Conservation (phyloP, 2,888 invertebrate genomes). For the Calameuta idolon region DNA sequence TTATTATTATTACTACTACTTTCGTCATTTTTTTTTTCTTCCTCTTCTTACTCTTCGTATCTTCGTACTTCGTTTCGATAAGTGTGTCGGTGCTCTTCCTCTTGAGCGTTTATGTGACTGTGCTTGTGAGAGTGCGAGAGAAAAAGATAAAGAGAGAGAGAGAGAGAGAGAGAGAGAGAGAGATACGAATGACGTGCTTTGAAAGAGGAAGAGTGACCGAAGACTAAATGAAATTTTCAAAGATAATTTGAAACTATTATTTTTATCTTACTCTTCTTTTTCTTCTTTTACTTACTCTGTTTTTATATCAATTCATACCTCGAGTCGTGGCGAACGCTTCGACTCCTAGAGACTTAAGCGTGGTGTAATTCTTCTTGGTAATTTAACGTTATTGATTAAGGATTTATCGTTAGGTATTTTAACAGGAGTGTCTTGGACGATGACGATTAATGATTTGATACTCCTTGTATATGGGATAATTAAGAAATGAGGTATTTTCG, state of each 20-base stretch:
- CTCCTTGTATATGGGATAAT: neutral
- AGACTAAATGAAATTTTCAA: conserved; percentile 7
- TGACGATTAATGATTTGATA: neutral
- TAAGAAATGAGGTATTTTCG: neutral
- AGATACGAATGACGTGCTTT: neutral
- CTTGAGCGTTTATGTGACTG: neutral
- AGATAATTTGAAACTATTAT: conserved; percentile 21
- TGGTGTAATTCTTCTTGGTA: neutral
- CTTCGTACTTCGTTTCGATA: neutral
- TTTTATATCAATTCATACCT: neutral
- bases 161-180: too few species aligned
- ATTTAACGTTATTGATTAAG: neutral
- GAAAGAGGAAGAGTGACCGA: neutral
- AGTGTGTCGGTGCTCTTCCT: neutral
- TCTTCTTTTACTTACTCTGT: conserved; percentile 9
- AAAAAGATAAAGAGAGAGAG: too few species aligned
- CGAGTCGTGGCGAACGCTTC: neutral
- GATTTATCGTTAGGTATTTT: neutral
- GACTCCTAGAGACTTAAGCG: neutral
- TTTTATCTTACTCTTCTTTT: conserved; percentile 17
- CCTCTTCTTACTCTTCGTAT: neutral
- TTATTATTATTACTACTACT: too few species aligned
- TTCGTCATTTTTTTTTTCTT: neutral
- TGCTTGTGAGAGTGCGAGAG: neutral
- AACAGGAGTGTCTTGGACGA: neutral